Evolutionary conservation across 1,140 invertebrate species (phyloP).

Genomic region (Chironomus striatipennis): DNA sequence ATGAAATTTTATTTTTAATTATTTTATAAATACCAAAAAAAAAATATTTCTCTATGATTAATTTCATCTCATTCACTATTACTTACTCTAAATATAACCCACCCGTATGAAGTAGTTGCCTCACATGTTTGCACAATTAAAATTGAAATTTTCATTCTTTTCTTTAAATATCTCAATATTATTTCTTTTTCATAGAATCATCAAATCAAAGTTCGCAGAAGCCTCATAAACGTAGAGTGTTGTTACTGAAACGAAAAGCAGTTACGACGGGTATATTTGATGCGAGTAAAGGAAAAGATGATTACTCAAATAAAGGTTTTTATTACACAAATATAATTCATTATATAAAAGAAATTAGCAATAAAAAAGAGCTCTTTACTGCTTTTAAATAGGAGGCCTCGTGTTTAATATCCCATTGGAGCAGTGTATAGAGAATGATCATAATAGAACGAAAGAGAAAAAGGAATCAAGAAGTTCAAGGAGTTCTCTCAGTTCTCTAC

Average conservation of each 20-base stretch:
- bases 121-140: slow-evolving; percentile 16
- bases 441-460: slow-evolving; percentile 22
- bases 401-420: slow-evolving; percentile 76
- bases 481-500: slow-evolving; percentile 32
- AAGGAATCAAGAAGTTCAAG: slow-evolving; percentile 29
- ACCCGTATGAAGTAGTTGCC: background rate
- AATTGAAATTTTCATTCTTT: slow-evolving; percentile 26
- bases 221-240: slow-evolving; percentile 58
- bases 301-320: slow-evolving; percentile 60
- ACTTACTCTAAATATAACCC: slow-evolving; percentile 15
- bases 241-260: slow-evolving; percentile 72
- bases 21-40: background rate
- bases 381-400: slow-evolving; percentile 46
- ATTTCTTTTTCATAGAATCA: slow-evolving; percentile 40
- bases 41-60: background rate
- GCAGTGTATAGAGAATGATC: slow-evolving; percentile 73
- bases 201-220: slow-evolving; percentile 45
- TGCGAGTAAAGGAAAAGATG: slow-evolving; percentile 53
- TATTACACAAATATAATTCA: slow-evolving; percentile 17
- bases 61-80: slow-evolving; percentile 16
- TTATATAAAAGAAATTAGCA: background rate
- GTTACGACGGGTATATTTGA: slow-evolving; percentile 78
- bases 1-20: slow-evolving; percentile 4
- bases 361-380: slow-evolving; percentile 19
- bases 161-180: too few species aligned